These are phyloP conservation scores for Cepphus grylle DNA, from an alignment of 2,113 vertebrate species.

Conservation along the genomic window DNA sequence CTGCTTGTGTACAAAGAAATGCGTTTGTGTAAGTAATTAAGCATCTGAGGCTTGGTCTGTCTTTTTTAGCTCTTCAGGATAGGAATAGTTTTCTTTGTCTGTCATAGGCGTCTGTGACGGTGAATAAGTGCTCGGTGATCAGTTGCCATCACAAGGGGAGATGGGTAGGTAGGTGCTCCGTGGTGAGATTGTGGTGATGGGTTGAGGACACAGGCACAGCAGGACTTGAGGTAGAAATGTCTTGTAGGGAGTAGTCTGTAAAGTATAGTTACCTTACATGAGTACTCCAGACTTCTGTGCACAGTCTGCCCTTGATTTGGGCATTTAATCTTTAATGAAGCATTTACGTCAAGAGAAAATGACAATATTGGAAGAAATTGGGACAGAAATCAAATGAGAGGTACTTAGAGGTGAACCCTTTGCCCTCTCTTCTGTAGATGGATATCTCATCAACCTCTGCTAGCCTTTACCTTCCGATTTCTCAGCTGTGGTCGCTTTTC, in stretches of 20 bases:
- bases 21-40: accelerated
- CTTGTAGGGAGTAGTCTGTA: neutral
- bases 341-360: neutral
- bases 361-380: neutral
- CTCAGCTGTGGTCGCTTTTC: neutral
- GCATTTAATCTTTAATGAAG: constrained; percentile 19
- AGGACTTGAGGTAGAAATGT: neutral
- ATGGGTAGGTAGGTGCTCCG: neutral
- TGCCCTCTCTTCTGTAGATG: neutral
- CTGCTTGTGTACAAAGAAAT: neutral
- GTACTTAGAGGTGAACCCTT: neutral
- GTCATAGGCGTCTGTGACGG: neutral
- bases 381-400: neutral
- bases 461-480: neutral
- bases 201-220: neutral
- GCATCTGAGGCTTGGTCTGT: neutral
- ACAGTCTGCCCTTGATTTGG: neutral
- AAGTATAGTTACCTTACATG: neutral
- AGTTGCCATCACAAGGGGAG: too few species aligned
- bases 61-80: neutral
- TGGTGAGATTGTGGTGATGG: neutral
- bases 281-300: neutral
- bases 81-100: neutral
- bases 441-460: neutral
- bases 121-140: neutral